phyloP scores from a whole-genome alignment of 2,888 invertebrate genomes.

The Chymomyza procnemis region DNA sequence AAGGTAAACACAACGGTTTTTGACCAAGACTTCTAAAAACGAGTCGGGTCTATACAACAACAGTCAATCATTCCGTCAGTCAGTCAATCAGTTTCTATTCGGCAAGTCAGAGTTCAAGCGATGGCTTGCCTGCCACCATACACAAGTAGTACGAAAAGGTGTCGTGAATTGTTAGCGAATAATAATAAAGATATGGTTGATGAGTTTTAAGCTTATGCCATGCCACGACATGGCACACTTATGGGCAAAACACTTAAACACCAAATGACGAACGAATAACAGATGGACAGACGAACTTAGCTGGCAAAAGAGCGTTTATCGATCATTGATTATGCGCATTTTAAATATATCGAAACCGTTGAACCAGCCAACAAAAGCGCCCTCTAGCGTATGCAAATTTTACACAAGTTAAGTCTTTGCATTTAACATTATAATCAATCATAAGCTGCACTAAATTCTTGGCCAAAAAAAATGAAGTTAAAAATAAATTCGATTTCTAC shows the following conservation, averaged over 20 bases:
- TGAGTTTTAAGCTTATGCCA: constrained; percentile 21
- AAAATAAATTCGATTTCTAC: constrained; percentile 1
- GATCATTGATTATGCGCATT: constrained; percentile 2
- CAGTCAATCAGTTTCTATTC: constrained; percentile 25
- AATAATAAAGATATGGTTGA: constrained; percentile 25
- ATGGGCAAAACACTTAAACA: constrained; percentile 6
- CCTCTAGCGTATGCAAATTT: constrained; percentile 8
- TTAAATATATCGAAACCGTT: not conserved
- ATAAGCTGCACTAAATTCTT: not conserved
- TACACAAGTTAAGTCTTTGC: not conserved
- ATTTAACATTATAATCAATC: constrained; percentile 5
- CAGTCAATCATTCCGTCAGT: not conserved
- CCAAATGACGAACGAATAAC: constrained; percentile 4
- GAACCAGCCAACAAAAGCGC: constrained; percentile 4
- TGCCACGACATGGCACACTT: constrained; percentile 44
- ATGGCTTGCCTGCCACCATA: not conserved
- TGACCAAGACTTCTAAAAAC: not conserved
- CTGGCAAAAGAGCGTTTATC: constrained; percentile 8
- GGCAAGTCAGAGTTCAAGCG: constrained; percentile 35
- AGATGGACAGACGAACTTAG: constrained; percentile 20
- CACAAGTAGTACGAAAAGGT: constrained; percentile 40
- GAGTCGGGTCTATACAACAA: too few relatives aligned
- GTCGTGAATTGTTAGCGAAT: constrained; percentile 66
- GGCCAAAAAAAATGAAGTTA: not conserved
- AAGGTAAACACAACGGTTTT: constrained; percentile 25